These are phyloP conservation scores for Catocala fraxini DNA, from an alignment of 2,888 invertebrate species.

Conservation along the genomic window DNA sequence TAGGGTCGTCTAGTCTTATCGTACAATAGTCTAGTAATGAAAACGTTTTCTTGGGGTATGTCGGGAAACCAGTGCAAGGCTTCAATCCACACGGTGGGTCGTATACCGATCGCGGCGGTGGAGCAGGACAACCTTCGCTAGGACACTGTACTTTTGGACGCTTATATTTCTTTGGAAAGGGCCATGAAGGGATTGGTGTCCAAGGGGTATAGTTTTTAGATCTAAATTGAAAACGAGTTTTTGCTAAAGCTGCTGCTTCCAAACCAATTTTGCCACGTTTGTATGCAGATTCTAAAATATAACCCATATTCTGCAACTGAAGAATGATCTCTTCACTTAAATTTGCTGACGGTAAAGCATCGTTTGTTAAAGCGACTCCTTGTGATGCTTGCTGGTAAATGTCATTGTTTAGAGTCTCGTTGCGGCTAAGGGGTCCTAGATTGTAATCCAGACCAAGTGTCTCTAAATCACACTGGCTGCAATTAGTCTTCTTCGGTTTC, in stretches of 20 bases:
- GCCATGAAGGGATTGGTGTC: constrained; percentile 77
- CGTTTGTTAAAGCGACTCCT: not conserved
- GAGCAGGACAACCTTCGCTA: constrained; percentile 66
- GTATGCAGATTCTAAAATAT: constrained; percentile 14
- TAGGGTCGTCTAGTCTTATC: constrained; percentile 13
- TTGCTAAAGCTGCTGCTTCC: constrained; percentile 14
- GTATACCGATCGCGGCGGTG: constrained; percentile 46
- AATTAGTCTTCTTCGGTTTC: constrained; percentile 8
- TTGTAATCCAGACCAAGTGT: constrained; percentile 10
- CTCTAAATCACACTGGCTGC: constrained; percentile 4
- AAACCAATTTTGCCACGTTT: constrained; percentile 5
- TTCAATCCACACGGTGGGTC: constrained; percentile 54
- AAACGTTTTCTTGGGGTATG: constrained; percentile 61
- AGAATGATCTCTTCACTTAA: constrained; percentile 31
- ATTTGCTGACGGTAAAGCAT: constrained; percentile 14
- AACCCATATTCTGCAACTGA: constrained; percentile 32
- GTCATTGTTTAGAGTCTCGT: not conserved
- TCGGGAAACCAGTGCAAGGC: constrained; percentile 58
- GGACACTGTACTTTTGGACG: constrained; percentile 56
- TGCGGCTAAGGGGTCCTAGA: not conserved
- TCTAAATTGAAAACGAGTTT: constrained; percentile 20
- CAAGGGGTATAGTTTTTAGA: constrained; percentile 70
- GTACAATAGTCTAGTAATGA: constrained; percentile 38
- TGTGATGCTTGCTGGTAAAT: not conserved
- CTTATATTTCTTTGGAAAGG: constrained; percentile 48